Evolutionary conservation across 2,113 vertebrate genomes (phyloP).

Genomic region (Merops nubicus): DNA sequence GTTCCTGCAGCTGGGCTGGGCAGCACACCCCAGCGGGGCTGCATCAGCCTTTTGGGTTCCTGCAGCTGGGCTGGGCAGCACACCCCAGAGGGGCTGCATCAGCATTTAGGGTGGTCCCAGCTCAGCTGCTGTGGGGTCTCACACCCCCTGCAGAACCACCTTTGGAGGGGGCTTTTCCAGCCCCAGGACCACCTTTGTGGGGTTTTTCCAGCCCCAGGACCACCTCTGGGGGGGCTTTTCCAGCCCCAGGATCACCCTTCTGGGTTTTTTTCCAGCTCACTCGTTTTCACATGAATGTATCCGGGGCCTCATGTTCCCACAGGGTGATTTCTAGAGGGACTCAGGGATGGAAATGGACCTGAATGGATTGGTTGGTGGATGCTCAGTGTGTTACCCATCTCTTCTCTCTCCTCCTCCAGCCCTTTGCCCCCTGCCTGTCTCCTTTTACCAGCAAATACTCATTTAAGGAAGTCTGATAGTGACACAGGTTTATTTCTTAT

Average conservation of each 20-base stretch:
- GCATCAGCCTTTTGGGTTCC: too few relatives aligned
- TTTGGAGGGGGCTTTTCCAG: neutral
- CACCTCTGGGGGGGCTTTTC: neutral
- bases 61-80: accelerated
- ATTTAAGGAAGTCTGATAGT: neutral
- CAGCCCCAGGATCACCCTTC: neutral
- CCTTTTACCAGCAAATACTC: neutral
- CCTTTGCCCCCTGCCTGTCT: neutral
- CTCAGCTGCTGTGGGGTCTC: neutral
- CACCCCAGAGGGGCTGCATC: accelerated
- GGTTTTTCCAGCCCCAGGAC: neutral
- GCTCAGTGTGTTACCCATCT: accelerated
- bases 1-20: too few relatives aligned
- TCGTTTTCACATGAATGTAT: accelerated
- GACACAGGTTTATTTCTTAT: neutral
- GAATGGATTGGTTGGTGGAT: neutral
- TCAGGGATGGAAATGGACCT: neutral
- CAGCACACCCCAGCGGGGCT: accelerated
- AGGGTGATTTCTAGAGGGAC: accelerated
- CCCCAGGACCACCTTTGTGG: neutral
- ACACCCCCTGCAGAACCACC: too few relatives aligned
- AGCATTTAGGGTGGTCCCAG: accelerated
- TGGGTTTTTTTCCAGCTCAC: neutral
- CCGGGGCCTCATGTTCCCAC: neutral
- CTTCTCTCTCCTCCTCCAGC: neutral